These are phyloP conservation scores for Nasonovia ribisnigri DNA, from an alignment of 2,888 invertebrate species.

Conservation along the genomic window DNA sequence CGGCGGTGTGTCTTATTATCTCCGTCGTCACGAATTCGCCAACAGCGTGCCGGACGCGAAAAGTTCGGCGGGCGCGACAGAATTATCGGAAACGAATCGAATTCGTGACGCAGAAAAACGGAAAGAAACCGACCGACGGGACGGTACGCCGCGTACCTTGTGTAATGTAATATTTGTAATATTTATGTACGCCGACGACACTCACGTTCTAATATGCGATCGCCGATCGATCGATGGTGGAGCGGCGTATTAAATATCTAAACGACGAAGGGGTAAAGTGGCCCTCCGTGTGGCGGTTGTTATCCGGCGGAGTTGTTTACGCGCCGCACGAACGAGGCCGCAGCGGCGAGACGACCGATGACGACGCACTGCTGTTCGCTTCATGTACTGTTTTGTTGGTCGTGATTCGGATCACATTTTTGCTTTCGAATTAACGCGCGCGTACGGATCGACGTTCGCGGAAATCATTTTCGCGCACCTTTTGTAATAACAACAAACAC, in stretches of 20 bases:
- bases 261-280: constrained; percentile 54
- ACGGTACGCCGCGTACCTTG: not conserved
- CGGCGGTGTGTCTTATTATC: not conserved
- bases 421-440: constrained; percentile 54
- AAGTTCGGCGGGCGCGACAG: not conserved
- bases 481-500: not conserved
- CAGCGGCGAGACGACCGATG: constrained; percentile 38
- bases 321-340: constrained; percentile 50
- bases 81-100: not conserved
- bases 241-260: constrained; percentile 29
- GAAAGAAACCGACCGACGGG: not conserved
- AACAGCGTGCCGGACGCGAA: not conserved
- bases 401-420: constrained; percentile 35
- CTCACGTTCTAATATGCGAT: constrained; percentile 59
- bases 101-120: too few species aligned
- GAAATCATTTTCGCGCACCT: constrained; percentile 12
- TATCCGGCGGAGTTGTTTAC: constrained; percentile 52
- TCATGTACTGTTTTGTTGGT: not conserved
- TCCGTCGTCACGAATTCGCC: not conserved
- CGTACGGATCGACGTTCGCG: constrained; percentile 29
- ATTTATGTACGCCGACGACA: not conserved
- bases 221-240: constrained; percentile 57
- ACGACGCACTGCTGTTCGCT: constrained; percentile 41
- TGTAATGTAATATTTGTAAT: not conserved
- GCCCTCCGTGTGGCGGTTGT: constrained; percentile 30